Conservation (phyloP, 2,888 invertebrate species). For the Trachelus iudaicus region DNA sequence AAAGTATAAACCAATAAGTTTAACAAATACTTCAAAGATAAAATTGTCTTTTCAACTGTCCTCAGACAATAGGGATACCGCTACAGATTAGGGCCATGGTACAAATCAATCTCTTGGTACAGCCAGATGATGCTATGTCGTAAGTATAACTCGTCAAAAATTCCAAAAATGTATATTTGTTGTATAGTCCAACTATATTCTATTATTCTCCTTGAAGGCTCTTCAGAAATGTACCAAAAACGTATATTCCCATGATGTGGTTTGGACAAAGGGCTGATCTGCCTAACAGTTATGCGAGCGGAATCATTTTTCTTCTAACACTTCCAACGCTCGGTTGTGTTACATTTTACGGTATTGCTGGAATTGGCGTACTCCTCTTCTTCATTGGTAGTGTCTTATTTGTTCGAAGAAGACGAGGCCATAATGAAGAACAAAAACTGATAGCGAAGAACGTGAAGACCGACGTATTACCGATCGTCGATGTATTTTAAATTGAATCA, state of each 20-base stretch:
- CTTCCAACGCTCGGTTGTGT: slow-evolving; percentile 69
- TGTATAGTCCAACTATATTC: too few relatives aligned
- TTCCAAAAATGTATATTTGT: too few relatives aligned
- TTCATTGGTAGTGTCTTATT: slow-evolving; percentile 58
- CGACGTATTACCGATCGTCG: slow-evolving; percentile 8
- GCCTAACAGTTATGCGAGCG: slow-evolving; percentile 70
- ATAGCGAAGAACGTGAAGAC: slow-evolving; percentile 41
- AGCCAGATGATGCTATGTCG: slow-evolving; percentile 68
- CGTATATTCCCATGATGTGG: slow-evolving; percentile 81
- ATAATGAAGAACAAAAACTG: slow-evolving; percentile 59
- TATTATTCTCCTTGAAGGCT: slow-evolving; percentile 66
- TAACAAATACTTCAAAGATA: slow-evolving; percentile 1
- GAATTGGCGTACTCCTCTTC: slow-evolving; percentile 63
- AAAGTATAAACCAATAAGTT: neutral
- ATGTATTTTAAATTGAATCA: slow-evolving; percentile 15
- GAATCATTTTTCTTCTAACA: slow-evolving; percentile 69
- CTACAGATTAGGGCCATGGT: slow-evolving; percentile 77
- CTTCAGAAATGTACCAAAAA: slow-evolving; percentile 68
- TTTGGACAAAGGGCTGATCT: slow-evolving; percentile 76
- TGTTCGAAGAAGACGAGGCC: slow-evolving; percentile 52
- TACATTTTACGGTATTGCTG: slow-evolving; percentile 68
- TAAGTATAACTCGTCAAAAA: slow-evolving; percentile 60
- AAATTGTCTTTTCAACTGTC: slow-evolving; percentile 15
- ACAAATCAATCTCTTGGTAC: slow-evolving; percentile 79
- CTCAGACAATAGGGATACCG: slow-evolving; percentile 78